Base-by-base conservation (phyloP, 1,140 invertebrate genomes). In the Drosophila pandora region DNA sequence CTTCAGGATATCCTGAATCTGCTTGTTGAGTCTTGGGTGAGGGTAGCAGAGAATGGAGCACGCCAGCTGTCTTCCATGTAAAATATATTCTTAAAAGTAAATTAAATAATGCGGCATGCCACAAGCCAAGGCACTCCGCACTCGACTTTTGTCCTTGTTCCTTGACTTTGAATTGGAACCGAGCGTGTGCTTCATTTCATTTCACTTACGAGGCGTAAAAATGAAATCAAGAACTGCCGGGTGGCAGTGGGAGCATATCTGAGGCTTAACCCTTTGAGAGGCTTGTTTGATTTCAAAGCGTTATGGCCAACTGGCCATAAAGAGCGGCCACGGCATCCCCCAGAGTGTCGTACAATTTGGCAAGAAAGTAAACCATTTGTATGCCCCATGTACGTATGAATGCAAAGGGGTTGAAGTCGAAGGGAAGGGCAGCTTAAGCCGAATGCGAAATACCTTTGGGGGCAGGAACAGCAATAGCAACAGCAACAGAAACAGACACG, bases 201-300 rank as follows among this genome's bases (percentile, higher is more conserved):
- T 87, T 88, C 83, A 85, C 74, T 88, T 87, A 85, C 80, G 76
- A 84, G 83, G 82, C 83, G 82, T 88, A 82, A 87, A 84, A 84
- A 84, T 69, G 76, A 85, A 84, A 85, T 79, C 80, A 84, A 84
- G 72, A 17, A 17, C 17, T 17, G 17, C 17, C 17, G 17, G 17
- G 17, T 47, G 52, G 43, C 21, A 41, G 43, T 68, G 17, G 30
- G 39, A 32, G 13, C 7, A 32, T 52, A 49, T 39, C 56, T 60
- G 58, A 57, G 57, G 56, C 62, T 69, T 81, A 82, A 81, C 79
- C 78, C 73, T 73, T 82, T 78, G 76, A 88, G 77, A 63, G 59
- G 13, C 64, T 56, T 85, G 78, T 87, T 87, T 87, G 82, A 88
- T 87, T 87, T 88, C 78, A 69, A 68, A 85, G 72, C 81, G 75